A percentile compares a stretch with the other conserved stretches of the same genome.
These are phyloP conservation scores for Lytechinus variegatus DNA, from an alignment of 35 echinoderm and acorn worm species.

Conservation along the genomic window DNA sequence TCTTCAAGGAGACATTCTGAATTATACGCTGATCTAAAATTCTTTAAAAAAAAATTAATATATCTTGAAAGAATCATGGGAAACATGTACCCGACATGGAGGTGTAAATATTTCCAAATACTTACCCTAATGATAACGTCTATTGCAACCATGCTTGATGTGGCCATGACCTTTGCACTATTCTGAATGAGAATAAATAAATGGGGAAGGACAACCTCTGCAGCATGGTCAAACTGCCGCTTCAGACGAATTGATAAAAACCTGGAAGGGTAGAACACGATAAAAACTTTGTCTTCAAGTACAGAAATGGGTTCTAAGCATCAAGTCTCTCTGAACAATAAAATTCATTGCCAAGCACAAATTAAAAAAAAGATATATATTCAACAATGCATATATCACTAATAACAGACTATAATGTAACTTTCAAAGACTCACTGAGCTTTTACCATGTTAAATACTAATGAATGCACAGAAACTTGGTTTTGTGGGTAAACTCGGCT, in stretches of 20 bases:
- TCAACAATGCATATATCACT: neutral
- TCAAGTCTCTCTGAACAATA: neutral
- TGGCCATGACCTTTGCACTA: constrained; percentile 95
- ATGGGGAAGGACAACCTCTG: constrained; percentile 76
- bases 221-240: constrained; percentile 93
- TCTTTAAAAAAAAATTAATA: too few relatives aligned
- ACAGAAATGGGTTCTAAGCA: neutral
- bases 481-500: too few relatives aligned
- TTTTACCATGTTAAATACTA: too few relatives aligned
- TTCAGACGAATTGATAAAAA: constrained; percentile 76
- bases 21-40: too few relatives aligned
- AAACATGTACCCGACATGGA: too few relatives aligned
- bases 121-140: constrained; percentile 88
- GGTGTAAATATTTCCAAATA: neutral
- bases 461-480: too few relatives aligned
- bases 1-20: too few relatives aligned
- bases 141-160: constrained; percentile 87
- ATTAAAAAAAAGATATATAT: too few relatives aligned
- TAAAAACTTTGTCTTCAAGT: neutral
- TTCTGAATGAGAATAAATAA: constrained; percentile 89
- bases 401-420: too few relatives aligned
- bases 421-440: too few relatives aligned
- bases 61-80: too few relatives aligned
- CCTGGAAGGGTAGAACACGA: constrained; percentile 34
- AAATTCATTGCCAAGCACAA: too few relatives aligned